Base-by-base conservation (phyloP, 2,797 vertebrate species). In the Argentina silus region DNA sequence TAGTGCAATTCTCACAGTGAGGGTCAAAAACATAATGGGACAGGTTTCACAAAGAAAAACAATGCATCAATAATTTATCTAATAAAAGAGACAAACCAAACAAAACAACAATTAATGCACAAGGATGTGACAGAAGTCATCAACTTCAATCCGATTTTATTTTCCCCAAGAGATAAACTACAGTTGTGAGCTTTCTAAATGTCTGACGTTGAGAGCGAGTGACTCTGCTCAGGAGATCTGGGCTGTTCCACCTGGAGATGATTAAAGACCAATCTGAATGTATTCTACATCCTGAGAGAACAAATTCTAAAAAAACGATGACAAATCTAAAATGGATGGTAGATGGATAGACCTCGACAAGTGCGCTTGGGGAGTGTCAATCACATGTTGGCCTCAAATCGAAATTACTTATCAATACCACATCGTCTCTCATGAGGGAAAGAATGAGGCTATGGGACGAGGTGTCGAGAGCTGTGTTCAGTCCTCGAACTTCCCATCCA, bases 401-500 rank as follows among this genome's bases (percentile, higher is more conserved):
- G 43, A 65, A 55, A 73, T 70, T 48, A 79, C 77, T 72, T 70
- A 55, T 72, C 53, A 76, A 76, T 64, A 72, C 12, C 74, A 77
- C 55, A 73, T 19, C 10, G 23, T n/a, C 23, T 78, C 57, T 75
- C 7, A 71, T 60, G 3, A 78, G 27, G 69, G 21, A 23, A 21
- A 14, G 19, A 67, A 36, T 47, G 64, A 74, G 69, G 27, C 21
- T 67, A 64, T 1, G 15, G 45, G 59, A 44, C 65, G 65, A 15
- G 14, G 43, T 11, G 45, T 56, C 55, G 7, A 27, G 0, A 27
- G 47, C 1, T 0, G 5, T 2, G 50, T 48, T 95, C 83, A 99
- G 7, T 99, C 97, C 0, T 98, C 97, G 72, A 90, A 94, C 83
- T 85, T 93, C 78, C 96, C 96, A 8, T 99, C 97, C 27, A 97